Evolutionary conservation across 2,888 invertebrate genomes (phyloP).

Genomic region (Lottia gigantea): DNA sequence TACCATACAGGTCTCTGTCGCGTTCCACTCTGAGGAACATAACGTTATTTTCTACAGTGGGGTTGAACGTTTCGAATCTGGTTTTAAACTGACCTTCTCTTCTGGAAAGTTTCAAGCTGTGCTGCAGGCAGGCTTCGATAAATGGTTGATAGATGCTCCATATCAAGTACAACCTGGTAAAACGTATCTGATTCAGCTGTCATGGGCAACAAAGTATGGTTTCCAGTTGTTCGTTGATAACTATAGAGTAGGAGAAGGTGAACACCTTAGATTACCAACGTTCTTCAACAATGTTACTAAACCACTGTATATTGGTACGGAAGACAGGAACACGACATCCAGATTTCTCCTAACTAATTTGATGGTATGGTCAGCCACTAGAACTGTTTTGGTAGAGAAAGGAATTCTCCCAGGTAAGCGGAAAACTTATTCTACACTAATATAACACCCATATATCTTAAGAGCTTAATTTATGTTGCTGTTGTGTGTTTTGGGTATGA

Average conservation of each 20-base stretch:
- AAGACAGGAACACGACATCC: neutral
- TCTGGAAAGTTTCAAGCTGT: conserved; percentile 14
- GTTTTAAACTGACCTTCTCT: conserved; percentile 17
- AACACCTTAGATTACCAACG: neutral
- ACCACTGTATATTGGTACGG: conserved; percentile 17
- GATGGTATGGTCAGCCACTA: conserved; percentile 15
- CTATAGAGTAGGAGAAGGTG: neutral
- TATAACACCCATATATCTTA: too few relatives aligned
- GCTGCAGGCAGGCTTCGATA: conserved; percentile 11
- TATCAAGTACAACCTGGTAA: neutral
- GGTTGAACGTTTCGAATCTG: conserved; percentile 3
- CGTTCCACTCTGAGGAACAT: conserved; percentile 15
- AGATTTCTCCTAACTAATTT: conserved; percentile 12
- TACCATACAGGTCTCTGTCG: conserved; percentile 27
- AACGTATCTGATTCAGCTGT: conserved; percentile 16
- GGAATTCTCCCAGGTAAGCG: conserved; percentile 18
- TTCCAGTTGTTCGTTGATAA: conserved; percentile 16
- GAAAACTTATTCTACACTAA: conserved; percentile 29
- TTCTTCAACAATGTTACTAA: neutral
- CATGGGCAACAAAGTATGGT: conserved; percentile 10
- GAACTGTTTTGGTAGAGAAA: conserved; percentile 15
- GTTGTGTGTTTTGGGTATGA: too few relatives aligned
- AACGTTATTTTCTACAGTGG: conserved; percentile 22
- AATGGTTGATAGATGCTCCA: conserved; percentile 21
- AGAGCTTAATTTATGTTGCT: too few relatives aligned